Evolutionary conservation across 2,888 invertebrate genomes (phyloP).

Genomic region (Oscheius sp.): DNA sequence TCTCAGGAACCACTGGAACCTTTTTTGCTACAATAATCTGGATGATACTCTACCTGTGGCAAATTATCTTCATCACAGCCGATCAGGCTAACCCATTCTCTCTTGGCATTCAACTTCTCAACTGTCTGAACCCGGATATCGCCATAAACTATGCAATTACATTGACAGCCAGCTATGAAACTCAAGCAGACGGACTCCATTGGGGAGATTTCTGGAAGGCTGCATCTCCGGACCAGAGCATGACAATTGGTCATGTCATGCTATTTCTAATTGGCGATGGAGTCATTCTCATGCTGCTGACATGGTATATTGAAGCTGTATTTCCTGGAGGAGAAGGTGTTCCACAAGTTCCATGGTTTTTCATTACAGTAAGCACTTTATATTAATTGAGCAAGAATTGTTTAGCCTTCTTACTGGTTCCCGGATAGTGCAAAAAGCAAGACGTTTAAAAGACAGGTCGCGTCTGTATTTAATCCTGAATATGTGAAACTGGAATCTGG

Average conservation of each 20-base stretch:
- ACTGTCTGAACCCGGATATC: constrained; percentile 66
- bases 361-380: constrained; percentile 74
- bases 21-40: constrained; percentile 63
- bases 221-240: constrained; percentile 56
- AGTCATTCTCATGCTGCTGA: constrained; percentile 82
- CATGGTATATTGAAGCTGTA: constrained; percentile 87
- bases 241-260: constrained; percentile 62
- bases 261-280: constrained; percentile 61
- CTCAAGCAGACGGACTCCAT: constrained; percentile 60
- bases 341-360: constrained; percentile 83
- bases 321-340: constrained; percentile 85
- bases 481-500: constrained; percentile 47
- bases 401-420: constrained; percentile 68
- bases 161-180: constrained; percentile 62
- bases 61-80: constrained; percentile 53
- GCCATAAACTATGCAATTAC: constrained; percentile 59
- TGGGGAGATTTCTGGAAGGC: constrained; percentile 55
- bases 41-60: constrained; percentile 69
- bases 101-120: constrained; percentile 50
- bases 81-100: constrained; percentile 52
- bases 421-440: constrained; percentile 39
- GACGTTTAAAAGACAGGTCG: not conserved
- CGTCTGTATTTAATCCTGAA: constrained; percentile 8
- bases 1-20: constrained; percentile 61
- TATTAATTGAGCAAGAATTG: not conserved